Evolutionary conservation across 2,888 invertebrate species (phyloP).

Genomic region (Erebia palarica): DNA sequence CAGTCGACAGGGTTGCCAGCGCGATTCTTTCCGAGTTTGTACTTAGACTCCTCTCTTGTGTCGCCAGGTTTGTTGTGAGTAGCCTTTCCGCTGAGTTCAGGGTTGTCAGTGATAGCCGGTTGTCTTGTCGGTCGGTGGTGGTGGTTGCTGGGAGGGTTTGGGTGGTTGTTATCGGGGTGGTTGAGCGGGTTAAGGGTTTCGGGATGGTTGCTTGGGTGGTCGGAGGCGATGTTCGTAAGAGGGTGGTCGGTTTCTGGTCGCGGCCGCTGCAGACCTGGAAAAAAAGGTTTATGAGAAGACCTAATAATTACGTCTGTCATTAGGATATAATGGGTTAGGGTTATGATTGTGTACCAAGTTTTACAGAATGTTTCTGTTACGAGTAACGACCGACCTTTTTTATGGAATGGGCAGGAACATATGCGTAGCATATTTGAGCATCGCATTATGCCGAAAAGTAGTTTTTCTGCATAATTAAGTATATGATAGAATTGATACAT

Average conservation of each 20-base stretch:
- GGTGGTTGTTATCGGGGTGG: conserved; percentile 57
- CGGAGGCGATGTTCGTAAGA: conserved; percentile 70
- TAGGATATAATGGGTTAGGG: neutral
- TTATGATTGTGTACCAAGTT: no score
- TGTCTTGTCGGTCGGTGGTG: conserved; percentile 49
- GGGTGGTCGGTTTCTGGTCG: conserved; percentile 69
- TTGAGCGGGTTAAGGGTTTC: conserved; percentile 61
- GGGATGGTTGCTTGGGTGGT: conserved; percentile 54
- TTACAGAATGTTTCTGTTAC: no score
- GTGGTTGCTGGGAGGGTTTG: conserved; percentile 60
- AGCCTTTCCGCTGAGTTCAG: conserved; percentile 62
- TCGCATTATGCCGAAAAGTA: no score
- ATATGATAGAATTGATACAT: no score
- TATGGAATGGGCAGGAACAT: no score
- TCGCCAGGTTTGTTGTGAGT: conserved; percentile 49
- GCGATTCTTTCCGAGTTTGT: conserved; percentile 62
- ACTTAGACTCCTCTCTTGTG: conserved; percentile 50
- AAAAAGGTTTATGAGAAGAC: neutral
- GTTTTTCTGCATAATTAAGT: no score
- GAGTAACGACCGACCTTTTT: no score
- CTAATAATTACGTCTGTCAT: neutral
- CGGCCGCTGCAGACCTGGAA: conserved; percentile 77
- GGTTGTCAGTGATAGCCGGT: conserved; percentile 57
- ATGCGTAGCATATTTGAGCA: no score
- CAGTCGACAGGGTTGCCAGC: conserved; percentile 63